Evolutionary conservation across 1,140 invertebrate species (phyloP).

Genomic region (Hirudo medicinalis): DNA sequence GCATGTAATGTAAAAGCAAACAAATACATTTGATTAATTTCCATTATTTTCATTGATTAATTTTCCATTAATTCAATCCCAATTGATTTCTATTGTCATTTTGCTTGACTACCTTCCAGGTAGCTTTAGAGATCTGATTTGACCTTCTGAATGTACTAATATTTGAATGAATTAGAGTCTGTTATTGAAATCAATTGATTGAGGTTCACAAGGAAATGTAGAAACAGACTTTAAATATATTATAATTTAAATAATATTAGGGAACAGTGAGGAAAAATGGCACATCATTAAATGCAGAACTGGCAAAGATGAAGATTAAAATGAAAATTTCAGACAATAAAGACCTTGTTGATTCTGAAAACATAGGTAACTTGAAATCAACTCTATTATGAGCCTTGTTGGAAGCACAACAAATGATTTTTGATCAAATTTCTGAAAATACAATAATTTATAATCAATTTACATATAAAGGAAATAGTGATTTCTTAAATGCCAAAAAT

Average conservation of each 20-base stretch:
- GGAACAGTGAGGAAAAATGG: constrained; percentile 25
- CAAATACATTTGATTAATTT: constrained; percentile 15
- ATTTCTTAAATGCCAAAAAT: too few relatives aligned
- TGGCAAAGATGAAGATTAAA: constrained; percentile 22
- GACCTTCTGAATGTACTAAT: too few relatives aligned
- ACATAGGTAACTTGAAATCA: too few relatives aligned
- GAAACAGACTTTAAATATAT: not conserved
- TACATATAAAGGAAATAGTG: too few relatives aligned
- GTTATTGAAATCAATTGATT: not conserved
- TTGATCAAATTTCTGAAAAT: too few relatives aligned
- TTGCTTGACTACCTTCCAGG: not conserved
- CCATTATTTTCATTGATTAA: too few relatives aligned
- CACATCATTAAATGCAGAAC: constrained; percentile 23
- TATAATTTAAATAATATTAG: constrained; percentile 22
- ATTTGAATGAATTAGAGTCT: not conserved
- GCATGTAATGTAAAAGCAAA: constrained; percentile 2
- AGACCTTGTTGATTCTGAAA: constrained; percentile 5
- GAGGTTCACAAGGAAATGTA: too few relatives aligned
- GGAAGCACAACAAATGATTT: too few relatives aligned
- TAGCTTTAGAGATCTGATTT: too few relatives aligned
- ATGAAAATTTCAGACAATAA: constrained; percentile 17
- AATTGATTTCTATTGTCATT: constrained; percentile 2
- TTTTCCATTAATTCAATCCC: too few relatives aligned
- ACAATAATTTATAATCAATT: too few relatives aligned
- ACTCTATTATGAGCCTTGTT: too few relatives aligned